Evolutionary conservation across 64 coral and sea anemone species (phyloP).

Genomic region (Montipora capricornis): DNA sequence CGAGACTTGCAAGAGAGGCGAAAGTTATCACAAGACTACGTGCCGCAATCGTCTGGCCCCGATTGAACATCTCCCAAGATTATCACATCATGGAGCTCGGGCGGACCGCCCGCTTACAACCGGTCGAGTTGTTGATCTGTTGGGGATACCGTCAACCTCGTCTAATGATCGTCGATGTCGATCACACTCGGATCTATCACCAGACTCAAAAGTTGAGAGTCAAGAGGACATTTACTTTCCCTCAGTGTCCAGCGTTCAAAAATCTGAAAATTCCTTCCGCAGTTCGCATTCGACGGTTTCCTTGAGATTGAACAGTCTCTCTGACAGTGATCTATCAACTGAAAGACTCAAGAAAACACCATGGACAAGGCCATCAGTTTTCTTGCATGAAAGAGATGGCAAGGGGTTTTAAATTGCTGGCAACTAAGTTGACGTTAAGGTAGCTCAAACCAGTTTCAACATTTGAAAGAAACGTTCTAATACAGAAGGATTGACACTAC

Average conservation of each 20-base stretch:
- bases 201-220: background rate
- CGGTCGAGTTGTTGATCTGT: background rate
- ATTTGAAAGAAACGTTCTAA: too few relatives aligned
- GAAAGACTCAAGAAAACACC: background rate
- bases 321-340: background rate
- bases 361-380: background rate
- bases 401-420: background rate
- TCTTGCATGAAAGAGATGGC: background rate
- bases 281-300: slow-evolving; percentile 6
- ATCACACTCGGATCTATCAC: background rate
- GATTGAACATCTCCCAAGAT: background rate
- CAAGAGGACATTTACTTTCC: background rate
- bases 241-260: background rate
- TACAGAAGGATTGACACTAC: too few relatives aligned
- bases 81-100: background rate
- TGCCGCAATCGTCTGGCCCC: background rate
- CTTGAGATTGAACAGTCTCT: background rate
- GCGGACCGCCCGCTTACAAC: background rate
- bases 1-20: background rate
- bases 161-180: background rate
- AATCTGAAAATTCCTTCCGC: background rate
- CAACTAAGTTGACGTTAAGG: background rate
- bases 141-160: background rate
- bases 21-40: background rate
- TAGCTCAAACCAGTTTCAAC: too few relatives aligned